Evolutionary conservation across 2,797 vertebrate species (phyloP).

Genomic region (Gymnothorax javanicus): DNA sequence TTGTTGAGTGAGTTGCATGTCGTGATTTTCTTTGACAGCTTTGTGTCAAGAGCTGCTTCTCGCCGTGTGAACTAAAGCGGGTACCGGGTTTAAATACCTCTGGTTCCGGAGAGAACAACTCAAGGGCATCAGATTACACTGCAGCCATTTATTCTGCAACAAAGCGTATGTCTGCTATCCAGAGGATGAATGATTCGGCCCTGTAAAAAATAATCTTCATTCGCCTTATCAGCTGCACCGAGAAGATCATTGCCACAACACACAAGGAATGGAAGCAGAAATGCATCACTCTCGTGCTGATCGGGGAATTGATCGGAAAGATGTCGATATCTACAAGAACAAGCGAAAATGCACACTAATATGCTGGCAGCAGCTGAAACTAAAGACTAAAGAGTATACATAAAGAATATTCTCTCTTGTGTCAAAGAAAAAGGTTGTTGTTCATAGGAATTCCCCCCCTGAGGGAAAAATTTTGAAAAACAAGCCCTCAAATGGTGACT

Average conservation of each 20-base stretch:
- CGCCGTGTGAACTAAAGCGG: conserved; percentile 55
- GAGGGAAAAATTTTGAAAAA: no score
- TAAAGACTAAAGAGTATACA: no score
- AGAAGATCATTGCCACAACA: background rate
- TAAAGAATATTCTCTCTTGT: background rate
- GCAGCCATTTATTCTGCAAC: conserved; percentile 60
- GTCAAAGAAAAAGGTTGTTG: background rate
- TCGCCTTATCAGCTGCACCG: conserved; percentile 45
- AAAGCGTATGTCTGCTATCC: conserved; percentile 47
- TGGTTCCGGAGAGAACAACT: conserved; percentile 57
- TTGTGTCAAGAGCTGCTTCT: conserved; percentile 29
- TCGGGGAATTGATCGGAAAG: background rate
- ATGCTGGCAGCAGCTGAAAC: background rate
- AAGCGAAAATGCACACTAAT: background rate
- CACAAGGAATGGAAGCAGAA: background rate
- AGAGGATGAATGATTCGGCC: conserved; percentile 56
- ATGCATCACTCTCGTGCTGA: background rate
- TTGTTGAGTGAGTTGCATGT: background rate
- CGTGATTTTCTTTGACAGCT: conserved; percentile 46
- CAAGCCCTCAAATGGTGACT: no score
- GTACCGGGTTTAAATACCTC: conserved; percentile 57
- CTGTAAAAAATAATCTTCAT: conserved; percentile 44
- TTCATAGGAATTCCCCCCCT: no score
- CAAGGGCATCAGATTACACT: conserved; percentile 66
- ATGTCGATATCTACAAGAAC: conserved; percentile 4